Evolutionary conservation across 1,140 invertebrate species (phyloP).

Genomic region (Asbolus verrucosus): DNA sequence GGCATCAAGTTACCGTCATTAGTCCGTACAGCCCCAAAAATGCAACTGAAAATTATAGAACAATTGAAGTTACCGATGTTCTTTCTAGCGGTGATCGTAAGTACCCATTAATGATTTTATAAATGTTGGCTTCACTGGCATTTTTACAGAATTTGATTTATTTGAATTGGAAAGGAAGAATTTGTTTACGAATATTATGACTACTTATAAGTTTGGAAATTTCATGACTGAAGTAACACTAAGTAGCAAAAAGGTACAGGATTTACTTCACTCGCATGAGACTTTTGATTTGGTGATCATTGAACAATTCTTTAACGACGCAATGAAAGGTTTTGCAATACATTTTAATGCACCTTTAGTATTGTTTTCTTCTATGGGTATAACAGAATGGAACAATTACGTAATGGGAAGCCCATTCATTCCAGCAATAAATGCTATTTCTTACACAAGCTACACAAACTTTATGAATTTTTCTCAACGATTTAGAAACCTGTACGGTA

Average conservation of each 20-base stretch:
- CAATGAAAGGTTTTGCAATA: conserved; percentile 63
- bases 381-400: conserved; percentile 54
- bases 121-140: too few relatives aligned
- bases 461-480: conserved; percentile 67
- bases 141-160: conserved; percentile 8
- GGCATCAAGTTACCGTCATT: conserved; percentile 71
- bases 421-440: conserved; percentile 63
- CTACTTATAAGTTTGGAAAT: conserved; percentile 8
- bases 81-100: neutral
- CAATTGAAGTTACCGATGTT: conserved; percentile 1
- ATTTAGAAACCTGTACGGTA: conserved; percentile 60
- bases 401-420: conserved; percentile 63
- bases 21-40: conserved; percentile 67
- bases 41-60: conserved; percentile 66
- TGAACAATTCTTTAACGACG: conserved; percentile 67
- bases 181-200: conserved; percentile 8
- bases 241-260: conserved; percentile 45
- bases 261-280: conserved; percentile 56
- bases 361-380: conserved; percentile 62
- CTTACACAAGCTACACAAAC: conserved; percentile 57
- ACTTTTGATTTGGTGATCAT: conserved; percentile 67
- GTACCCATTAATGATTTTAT: neutral
- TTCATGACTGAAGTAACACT: conserved; percentile 53
- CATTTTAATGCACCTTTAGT: conserved; percentile 65
- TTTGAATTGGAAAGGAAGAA: neutral